A percentile compares a stretch with the other conserved stretches of the same genome.
Conservation (phyloP, 2,797 vertebrate genomes). For the Myiotriccus ornatus region DNA sequence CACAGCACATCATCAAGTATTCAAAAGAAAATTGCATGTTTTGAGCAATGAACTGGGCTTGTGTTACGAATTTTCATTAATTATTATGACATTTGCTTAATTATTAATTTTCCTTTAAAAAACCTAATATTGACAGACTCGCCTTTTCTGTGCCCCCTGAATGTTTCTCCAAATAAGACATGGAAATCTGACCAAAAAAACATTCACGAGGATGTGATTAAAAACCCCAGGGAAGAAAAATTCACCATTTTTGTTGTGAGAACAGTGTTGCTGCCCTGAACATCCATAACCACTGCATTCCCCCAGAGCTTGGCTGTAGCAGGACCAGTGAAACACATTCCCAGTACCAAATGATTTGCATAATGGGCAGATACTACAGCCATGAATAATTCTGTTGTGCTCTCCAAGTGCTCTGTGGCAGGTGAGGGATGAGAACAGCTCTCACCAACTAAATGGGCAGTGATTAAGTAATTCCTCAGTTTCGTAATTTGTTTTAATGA, state of each 20-base stretch:
- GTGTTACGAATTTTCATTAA: background rate
- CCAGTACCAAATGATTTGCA: background rate
- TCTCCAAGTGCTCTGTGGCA: background rate
- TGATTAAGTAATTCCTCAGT: background rate
- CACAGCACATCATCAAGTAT: background rate
- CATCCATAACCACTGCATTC: background rate
- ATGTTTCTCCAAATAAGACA: background rate
- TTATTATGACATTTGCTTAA: background rate
- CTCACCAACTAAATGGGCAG: background rate
- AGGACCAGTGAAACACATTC: background rate
- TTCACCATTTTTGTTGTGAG: background rate
- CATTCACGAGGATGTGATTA: background rate
- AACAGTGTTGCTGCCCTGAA: background rate
- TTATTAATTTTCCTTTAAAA: background rate
- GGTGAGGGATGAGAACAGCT: background rate
- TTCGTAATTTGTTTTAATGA: background rate
- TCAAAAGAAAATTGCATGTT: background rate
- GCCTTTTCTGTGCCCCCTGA: background rate
- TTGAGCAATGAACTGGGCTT: background rate
- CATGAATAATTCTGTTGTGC: background rate
- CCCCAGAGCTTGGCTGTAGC: background rate
- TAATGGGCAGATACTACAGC: background rate
- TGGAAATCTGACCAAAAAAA: background rate
- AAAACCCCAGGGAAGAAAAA: background rate
- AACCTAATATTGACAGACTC: background rate